Conservation (phyloP, 2,888 invertebrate species). For the Athrips mouffetella region DNA sequence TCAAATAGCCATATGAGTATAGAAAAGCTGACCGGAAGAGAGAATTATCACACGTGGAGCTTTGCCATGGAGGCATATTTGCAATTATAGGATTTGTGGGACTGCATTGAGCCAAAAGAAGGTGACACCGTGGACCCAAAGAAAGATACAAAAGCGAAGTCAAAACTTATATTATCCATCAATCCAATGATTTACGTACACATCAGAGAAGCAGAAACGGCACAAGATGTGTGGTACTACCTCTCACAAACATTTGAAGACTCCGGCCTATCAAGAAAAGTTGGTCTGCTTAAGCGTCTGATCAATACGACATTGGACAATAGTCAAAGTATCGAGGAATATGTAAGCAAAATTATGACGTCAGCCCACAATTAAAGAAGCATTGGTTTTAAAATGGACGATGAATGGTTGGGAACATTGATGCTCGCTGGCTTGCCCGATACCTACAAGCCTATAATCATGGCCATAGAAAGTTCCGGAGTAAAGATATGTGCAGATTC, state of each 20-base stretch:
- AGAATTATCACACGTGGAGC: no score
- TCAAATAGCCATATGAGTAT: not conserved
- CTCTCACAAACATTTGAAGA: constrained; percentile 15
- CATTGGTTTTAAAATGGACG: constrained; percentile 20
- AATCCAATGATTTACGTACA: constrained; percentile 22
- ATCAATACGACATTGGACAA: constrained; percentile 11
- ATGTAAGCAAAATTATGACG: constrained; percentile 16
- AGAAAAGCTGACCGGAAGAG: no score
- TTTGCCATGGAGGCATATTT: no score
- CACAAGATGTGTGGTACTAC: constrained; percentile 11
- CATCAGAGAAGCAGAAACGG: constrained; percentile 17
- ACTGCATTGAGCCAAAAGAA: constrained; percentile 7
- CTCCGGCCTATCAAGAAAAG: constrained; percentile 18
- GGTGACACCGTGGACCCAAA: constrained; percentile 1
- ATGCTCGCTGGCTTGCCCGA: constrained; percentile 15
- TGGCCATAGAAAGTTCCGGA: constrained; percentile 20
- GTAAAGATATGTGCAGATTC: not conserved
- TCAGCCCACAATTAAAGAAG: constrained; percentile 18
- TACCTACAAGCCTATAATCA: constrained; percentile 20
- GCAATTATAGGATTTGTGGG: constrained; percentile 22
- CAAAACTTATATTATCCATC: constrained; percentile 19
- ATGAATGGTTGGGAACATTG: constrained; percentile 17
- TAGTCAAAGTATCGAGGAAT: constrained; percentile 15
- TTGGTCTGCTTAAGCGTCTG: constrained; percentile 20
- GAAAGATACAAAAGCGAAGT: constrained; percentile 18